Percentiles rank a stretch among this genome's conserved stretches.
These are phyloP conservation scores for Ylistrum balloti DNA, from an alignment of 1,140 invertebrate species.

Conservation along the genomic window DNA sequence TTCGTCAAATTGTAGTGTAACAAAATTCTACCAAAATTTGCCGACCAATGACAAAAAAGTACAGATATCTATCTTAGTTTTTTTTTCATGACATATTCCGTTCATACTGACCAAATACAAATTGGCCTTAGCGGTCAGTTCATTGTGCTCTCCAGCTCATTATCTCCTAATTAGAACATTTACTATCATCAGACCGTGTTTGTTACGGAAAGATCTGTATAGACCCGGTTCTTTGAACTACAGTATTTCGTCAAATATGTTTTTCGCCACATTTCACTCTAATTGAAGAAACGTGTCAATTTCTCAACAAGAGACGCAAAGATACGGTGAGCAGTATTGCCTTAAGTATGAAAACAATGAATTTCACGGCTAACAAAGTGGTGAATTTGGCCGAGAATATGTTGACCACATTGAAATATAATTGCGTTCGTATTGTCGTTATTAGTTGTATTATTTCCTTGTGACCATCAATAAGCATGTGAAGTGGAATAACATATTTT, in stretches of 20 bases:
- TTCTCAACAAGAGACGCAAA: neutral
- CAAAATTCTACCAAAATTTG: too few relatives aligned
- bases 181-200: neutral
- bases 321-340: neutral
- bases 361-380: neutral
- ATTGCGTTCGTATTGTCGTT: neutral
- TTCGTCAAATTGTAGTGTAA: too few relatives aligned
- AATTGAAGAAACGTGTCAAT: neutral
- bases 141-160: neutral
- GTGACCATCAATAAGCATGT: neutral
- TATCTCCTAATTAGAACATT: neutral
- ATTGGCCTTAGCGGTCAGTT: neutral
- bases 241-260: neutral
- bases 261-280: neutral
- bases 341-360: neutral
- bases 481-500: conserved; percentile 31
- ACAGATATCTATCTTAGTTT: too few relatives aligned
- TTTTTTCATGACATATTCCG: too few relatives aligned
- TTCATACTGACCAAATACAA: neutral
- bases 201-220: neutral
- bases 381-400: neutral
- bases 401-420: neutral
- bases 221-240: neutral
- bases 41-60: too few relatives aligned
- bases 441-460: conserved; percentile 3